phyloP scores from a whole-genome alignment of 37 sponge, comb jelly and placozoan species.

The Mnemiopsis leidyi region DNA sequence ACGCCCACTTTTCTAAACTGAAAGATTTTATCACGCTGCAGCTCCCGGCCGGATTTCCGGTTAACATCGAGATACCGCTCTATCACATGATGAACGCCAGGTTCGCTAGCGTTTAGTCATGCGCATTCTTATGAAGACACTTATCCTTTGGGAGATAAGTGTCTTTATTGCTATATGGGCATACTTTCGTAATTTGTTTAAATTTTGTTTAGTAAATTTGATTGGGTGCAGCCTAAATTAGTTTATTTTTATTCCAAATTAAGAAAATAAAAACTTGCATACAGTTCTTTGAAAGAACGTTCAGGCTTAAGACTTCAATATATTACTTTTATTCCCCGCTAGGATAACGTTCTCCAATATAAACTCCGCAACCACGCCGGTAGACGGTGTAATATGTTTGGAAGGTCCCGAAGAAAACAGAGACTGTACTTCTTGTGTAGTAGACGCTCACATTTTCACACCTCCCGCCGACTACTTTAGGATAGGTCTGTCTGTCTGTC shows the following conservation, averaged over 20 bases:
- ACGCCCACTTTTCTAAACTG: slow-evolving; percentile 88
- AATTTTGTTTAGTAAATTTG: too few species aligned
- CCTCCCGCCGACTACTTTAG: slow-evolving; percentile 3
- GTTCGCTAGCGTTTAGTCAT: too few species aligned
- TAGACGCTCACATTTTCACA: slow-evolving; percentile 55
- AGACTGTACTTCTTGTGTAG: slow-evolving; percentile 36
- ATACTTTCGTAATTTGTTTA: too few species aligned
- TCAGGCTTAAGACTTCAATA: too few species aligned
- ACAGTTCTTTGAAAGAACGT: too few species aligned
- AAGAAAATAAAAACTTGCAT: too few species aligned
- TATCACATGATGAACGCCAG: slow-evolving; percentile 93
- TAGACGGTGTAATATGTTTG: slow-evolving; percentile 50
- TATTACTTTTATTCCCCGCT: not conserved
- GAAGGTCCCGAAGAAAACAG: slow-evolving; percentile 10
- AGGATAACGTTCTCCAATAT: slow-evolving; percentile 66
- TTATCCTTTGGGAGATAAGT: too few species aligned
- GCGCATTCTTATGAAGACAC: too few species aligned
- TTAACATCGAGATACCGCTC: slow-evolving; percentile 96
- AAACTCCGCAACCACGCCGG: slow-evolving; percentile 28
- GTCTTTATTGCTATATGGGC: too few species aligned
- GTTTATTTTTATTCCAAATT: too few species aligned
- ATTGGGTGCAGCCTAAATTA: too few species aligned
- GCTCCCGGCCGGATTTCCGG: slow-evolving; percentile 94
- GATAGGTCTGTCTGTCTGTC: slow-evolving; percentile 26
- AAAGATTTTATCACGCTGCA: slow-evolving; percentile 94